Conservation (phyloP, 2,888 invertebrate species). For the Drosophila mimica region DNA sequence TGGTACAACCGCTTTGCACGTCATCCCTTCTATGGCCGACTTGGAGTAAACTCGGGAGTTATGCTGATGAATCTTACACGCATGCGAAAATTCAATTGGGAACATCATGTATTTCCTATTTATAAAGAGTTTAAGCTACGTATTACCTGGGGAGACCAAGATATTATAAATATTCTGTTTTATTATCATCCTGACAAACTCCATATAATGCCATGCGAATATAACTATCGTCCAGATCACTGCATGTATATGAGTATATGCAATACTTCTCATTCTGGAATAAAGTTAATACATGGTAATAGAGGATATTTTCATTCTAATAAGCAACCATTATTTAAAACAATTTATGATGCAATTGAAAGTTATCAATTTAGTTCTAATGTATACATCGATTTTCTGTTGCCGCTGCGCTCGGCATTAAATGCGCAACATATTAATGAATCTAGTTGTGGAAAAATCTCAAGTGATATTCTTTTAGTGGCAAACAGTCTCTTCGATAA, state of each 20-base stretch:
- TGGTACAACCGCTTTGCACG: conserved; percentile 98
- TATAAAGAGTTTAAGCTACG: conserved; percentile 93
- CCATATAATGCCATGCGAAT: conserved; percentile 92
- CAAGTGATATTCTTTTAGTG: conserved; percentile 86
- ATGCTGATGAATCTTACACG: conserved; percentile 98
- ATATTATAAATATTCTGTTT: conserved; percentile 94
- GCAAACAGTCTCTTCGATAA: conserved; percentile 84
- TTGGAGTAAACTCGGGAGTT: conserved; percentile 97
- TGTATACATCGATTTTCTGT: conserved; percentile 75
- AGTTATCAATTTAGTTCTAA: conserved; percentile 87
- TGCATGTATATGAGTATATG: conserved; percentile 98
- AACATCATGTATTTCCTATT: conserved; percentile 92
- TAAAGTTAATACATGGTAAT: conserved; percentile 95
- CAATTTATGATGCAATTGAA: conserved; percentile 87
- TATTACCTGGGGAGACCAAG: conserved; percentile 99
- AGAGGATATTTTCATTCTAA: conserved; percentile 93
- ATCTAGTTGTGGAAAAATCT: conserved; percentile 89
- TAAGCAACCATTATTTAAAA: conserved; percentile 94
- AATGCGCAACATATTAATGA: conserved; percentile 86
- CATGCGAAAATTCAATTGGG: conserved; percentile 95
- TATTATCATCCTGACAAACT: conserved; percentile 92
- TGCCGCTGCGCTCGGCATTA: conserved; percentile 83
- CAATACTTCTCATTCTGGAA: conserved; percentile 87
- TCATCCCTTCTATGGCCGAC: conserved; percentile 94
- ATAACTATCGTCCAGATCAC: conserved; percentile 97